These are phyloP conservation scores for Anolis sagrei DNA, from an alignment of 2,113 vertebrate genomes.

Conservation along the genomic window DNA sequence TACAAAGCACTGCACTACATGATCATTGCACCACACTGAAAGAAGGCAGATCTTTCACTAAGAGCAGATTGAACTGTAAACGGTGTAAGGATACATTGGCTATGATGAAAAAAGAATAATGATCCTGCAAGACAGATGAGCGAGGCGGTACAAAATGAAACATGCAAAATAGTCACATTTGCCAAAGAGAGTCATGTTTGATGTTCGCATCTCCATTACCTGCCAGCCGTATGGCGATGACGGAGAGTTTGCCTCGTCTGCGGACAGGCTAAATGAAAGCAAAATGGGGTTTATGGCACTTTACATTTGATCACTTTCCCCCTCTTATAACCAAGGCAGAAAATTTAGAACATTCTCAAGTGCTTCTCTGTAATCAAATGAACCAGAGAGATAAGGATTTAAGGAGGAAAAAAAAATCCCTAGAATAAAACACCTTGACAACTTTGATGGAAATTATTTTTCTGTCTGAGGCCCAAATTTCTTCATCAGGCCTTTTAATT, in stretches of 20 bases:
- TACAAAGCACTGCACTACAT: too few relatives aligned
- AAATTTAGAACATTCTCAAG: neutral
- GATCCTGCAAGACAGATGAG: neutral
- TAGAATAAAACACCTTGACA: neutral
- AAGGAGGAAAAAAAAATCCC: neutral
- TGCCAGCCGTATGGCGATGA: conserved; percentile 84
- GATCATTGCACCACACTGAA: too few relatives aligned
- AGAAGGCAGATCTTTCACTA: too few relatives aligned
- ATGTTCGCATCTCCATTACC: conserved; percentile 73
- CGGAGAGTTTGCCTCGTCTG: conserved; percentile 88
- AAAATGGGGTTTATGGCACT: conserved; percentile 1
- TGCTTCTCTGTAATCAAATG: neutral
- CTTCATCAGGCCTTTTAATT: too few relatives aligned
- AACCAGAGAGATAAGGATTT: neutral
- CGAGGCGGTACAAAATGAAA: neutral
- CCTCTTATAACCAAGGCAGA: neutral
- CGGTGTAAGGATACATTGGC: too few relatives aligned
- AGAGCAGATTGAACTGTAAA: too few relatives aligned
- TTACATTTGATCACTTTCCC: neutral
- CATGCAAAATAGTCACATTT: too few relatives aligned
- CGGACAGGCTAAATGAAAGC: conserved; percentile 79
- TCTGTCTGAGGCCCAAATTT: neutral
- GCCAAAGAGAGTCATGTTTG: neutral
- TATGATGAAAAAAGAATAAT: too few relatives aligned
- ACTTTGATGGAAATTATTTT: neutral